Conservation (phyloP, 2,888 invertebrate genomes). For the Thereva nobilitata region DNA sequence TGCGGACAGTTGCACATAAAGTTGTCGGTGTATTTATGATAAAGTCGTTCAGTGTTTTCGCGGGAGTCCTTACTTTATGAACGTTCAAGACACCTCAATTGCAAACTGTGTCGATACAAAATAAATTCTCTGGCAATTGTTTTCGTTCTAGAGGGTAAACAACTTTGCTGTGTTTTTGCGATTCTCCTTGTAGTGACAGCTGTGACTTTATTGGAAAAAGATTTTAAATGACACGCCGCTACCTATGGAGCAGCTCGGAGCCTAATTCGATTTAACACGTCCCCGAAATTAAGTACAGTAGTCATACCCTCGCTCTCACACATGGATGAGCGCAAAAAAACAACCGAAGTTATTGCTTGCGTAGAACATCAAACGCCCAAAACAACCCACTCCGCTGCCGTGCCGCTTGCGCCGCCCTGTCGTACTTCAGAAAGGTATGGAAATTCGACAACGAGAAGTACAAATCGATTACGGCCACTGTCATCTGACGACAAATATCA, state of each 20-base stretch:
- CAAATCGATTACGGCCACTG: constrained; percentile 35
- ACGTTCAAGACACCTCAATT: too few relatives aligned
- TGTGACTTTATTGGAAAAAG: not conserved
- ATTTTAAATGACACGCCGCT: constrained; percentile 18
- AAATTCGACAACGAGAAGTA: constrained; percentile 24
- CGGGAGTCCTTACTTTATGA: too few relatives aligned
- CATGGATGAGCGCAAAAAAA: constrained; percentile 22
- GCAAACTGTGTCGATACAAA: too few relatives aligned
- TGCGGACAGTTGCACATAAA: too few relatives aligned
- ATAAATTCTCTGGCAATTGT: too few relatives aligned
- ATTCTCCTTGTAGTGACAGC: too few relatives aligned
- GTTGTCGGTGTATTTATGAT: too few relatives aligned
- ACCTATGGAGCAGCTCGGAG: not conserved
- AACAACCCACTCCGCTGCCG: not conserved
- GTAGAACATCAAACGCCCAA: not conserved
- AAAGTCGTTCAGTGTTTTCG: too few relatives aligned
- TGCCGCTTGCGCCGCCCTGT: not conserved
- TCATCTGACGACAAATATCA: constrained; percentile 17
- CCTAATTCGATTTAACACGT: constrained; percentile 31
- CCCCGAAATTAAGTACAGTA: constrained; percentile 16
- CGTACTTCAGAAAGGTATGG: constrained; percentile 18
- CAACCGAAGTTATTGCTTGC: not conserved
- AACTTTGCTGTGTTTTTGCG: too few relatives aligned
- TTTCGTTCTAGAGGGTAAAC: too few relatives aligned
- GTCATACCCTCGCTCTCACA: constrained; percentile 20